A percentile compares a stretch with the other conserved stretches of the same genome.
These are phyloP conservation scores for Diarsia rubi DNA, from an alignment of 2,888 invertebrate species.

Conservation along the genomic window DNA sequence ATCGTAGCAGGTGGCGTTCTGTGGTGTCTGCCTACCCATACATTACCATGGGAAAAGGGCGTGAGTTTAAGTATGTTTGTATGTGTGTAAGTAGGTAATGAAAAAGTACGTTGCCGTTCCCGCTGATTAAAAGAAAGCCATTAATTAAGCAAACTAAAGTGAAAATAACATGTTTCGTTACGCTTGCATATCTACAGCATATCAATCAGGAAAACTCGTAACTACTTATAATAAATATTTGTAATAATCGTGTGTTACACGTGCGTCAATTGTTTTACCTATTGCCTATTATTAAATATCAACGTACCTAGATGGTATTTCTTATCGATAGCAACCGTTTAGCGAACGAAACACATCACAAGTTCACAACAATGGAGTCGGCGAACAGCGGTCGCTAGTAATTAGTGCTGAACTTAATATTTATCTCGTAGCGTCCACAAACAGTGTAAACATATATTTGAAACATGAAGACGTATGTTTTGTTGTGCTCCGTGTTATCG, in stretches of 20 bases:
- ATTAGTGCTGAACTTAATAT: constrained; percentile 51
- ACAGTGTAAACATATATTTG: constrained; percentile 52
- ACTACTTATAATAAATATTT: constrained; percentile 18
- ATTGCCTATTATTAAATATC: neutral
- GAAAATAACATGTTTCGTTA: constrained; percentile 57
- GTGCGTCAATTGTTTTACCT: constrained; percentile 14
- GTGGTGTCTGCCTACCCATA: too few relatives aligned
- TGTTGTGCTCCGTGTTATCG: constrained; percentile 55
- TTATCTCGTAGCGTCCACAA: constrained; percentile 44
- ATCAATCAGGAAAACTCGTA: constrained; percentile 21
- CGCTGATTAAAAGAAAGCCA: constrained; percentile 32
- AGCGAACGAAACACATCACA: constrained; percentile 54
- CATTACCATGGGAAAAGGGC: too few relatives aligned
- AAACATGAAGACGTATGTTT: constrained; percentile 61
- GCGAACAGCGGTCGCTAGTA: constrained; percentile 32
- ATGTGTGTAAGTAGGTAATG: neutral
- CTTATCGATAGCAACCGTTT: constrained; percentile 56
- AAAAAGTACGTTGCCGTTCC: constrained; percentile 20
- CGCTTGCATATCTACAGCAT: constrained; percentile 16
- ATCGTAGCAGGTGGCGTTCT: too few relatives aligned
- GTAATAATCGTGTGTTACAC: constrained; percentile 25
- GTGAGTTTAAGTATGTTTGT: too few relatives aligned
- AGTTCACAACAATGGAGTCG: constrained; percentile 53
- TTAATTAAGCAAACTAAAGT: constrained; percentile 31
- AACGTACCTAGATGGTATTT: constrained; percentile 24